Evolutionary conservation across 1,140 invertebrate genomes (phyloP).

Genomic region (Tetramorium parvispinum): DNA sequence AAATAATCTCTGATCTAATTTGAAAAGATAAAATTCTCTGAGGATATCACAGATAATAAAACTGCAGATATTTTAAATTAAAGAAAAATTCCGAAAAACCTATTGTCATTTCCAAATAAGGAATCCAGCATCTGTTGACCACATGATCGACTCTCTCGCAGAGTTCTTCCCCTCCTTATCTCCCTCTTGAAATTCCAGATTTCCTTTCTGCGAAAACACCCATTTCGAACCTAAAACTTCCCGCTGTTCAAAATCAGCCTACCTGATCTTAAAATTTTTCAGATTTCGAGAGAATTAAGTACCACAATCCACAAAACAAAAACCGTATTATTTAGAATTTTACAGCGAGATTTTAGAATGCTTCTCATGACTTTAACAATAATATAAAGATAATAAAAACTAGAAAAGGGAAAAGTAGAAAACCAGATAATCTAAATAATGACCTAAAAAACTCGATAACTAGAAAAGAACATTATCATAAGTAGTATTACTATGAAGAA

Average conservation of each 20-base stretch:
- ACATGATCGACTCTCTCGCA: constrained; percentile 69
- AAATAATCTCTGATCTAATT: no score
- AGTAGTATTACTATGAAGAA: no score
- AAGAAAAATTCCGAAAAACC: constrained; percentile 65
- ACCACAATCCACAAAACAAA: no score
- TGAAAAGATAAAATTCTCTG: background rate
- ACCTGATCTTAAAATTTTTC: background rate
- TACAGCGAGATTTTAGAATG: background rate
- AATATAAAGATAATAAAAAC: no score
- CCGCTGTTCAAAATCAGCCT: background rate
- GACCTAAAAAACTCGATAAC: no score
- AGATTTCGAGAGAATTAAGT: no score
- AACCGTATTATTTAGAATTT: no score
- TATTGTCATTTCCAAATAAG: constrained; percentile 65
- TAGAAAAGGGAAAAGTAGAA: no score
- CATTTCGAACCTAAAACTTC: constrained; percentile 62
- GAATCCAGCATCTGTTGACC: constrained; percentile 74
- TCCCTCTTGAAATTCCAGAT: constrained; percentile 65
- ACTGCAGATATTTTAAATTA: constrained; percentile 11
- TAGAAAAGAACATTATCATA: no score
- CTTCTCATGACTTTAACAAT: background rate
- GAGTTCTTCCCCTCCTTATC: background rate
- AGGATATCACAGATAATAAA: no score
- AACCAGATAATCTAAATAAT: no score
- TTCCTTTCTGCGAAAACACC: constrained; percentile 67